Base-by-base conservation (phyloP, 2,888 invertebrate species). In the Alcis repandata region DNA sequence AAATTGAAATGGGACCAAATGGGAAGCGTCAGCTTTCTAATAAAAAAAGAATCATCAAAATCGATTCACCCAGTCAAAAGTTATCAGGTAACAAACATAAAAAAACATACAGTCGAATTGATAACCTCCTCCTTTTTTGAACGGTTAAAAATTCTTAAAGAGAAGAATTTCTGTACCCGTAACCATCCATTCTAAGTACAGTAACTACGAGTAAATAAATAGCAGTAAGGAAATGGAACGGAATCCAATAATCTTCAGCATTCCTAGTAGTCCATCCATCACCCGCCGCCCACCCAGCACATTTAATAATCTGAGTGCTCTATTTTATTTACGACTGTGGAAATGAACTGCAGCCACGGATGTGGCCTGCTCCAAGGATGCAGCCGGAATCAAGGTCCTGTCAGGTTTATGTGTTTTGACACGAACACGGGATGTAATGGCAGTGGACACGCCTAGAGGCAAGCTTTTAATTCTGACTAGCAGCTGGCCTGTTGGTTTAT, bases 221-320 rank as follows among this genome's bases (percentile, higher is more conserved):
- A 19, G 1, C 27, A 17, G 11, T 41, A 15, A 13, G 1, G 10
- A 20, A 22, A 53, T 40, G 6, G 9, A n/a, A 38, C 8, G 1
- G 9, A 33, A 10, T 10, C 15, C 27, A 40, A 15, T 40, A 13
- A 48, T 49, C 49, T 17, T 7, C 17, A 8, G n/a, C 49, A 49
- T 49, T 59, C 15, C 17, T 20, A 32, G 15, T 32, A 19, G 11
- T 36, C 45, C 62, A 51, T 36, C 51, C 9, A 17, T 38, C 61
- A 32, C 36, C 48, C 33, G 46, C 43, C 46, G 27, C 52, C 41
- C 48, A 46, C 48, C 15, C 33, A 15, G 46, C 40, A 8, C 43
- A 15, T 15, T 59, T 61, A 68, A 64, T 68, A 64, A 59, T 22
- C 61, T 45, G 49, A 68, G 60, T 68, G 67, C 40, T 61, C 36